Evolutionary conservation across 2,888 invertebrate species (phyloP), one percentile per base, ranked within the genome.

Genomic region (Drosophila neonasuta): DNA sequence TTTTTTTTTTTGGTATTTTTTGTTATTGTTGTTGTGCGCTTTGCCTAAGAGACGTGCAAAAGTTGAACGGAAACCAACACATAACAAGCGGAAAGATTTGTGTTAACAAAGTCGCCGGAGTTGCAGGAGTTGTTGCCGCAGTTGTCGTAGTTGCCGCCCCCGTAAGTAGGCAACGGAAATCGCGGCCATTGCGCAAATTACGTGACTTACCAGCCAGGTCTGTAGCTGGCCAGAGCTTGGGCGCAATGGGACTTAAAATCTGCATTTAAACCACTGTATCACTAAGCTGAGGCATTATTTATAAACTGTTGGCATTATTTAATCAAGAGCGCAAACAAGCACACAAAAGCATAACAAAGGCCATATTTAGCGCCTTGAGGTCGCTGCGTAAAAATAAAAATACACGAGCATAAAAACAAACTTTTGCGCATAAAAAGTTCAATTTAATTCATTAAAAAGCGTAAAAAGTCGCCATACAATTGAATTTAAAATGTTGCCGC

Each of bases 61-160:
- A 80, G 79, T 80, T 80, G 51, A 75, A 55, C 72, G 85, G 77
- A 86, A 84, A 71, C 72, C 77, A 58, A 74, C 67, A 69, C 74
- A 85, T 86, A 86, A 88, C 87, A 86, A 84, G 79, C 83, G 80
- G 87, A 83, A 86, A 85, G 88, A 86, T 87, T 82, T 80, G 79
- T 77, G 74, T 81, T 79, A 78, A 83, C 84, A 78, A 77, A 75
- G 77, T 77, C 82, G 65, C 67, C 61, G 72, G 65, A 76, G 74
- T 64, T 50, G 13, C 44, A 48, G 42, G 49, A 41, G 39, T 41
- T 41, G 39, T 41, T 41, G 39, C 39, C 39, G 39, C 13, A 36
- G 48, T 48, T 57, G 50, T n/a, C 54, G 6, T 36, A 32, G 34
- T 34, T 41, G 29, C 24, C 41, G 42, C 58, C 49, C 36, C 54